Percentiles rank a stretch among this genome's conserved stretches.
phyloP scores from a whole-genome alignment of 2,113 vertebrate genomes.

The Hipposideros armiger region DNA sequence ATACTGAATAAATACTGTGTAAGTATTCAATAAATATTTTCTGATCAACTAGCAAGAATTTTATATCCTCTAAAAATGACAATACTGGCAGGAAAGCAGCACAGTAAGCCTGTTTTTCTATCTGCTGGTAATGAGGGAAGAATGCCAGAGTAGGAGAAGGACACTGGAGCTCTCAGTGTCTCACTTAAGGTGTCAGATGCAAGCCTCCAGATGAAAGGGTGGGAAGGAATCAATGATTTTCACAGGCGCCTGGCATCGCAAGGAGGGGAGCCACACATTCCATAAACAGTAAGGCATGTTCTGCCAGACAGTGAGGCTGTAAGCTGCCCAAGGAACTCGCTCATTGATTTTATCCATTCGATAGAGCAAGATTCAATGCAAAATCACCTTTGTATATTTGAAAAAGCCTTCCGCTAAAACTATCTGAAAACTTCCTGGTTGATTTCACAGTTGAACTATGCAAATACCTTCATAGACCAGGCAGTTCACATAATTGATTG shows the following conservation, averaged over 20 bases:
- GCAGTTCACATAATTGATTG: background rate
- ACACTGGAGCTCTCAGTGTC: background rate
- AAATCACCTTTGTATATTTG: background rate
- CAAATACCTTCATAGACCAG: background rate
- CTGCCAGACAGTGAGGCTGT: conserved; percentile 24
- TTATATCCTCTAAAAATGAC: background rate
- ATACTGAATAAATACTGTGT: background rate
- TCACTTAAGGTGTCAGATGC: background rate
- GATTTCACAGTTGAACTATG: background rate
- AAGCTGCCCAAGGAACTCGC: background rate
- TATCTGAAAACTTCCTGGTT: background rate
- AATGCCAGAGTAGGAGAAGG: background rate
- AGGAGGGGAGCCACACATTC: background rate
- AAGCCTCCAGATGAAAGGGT: background rate
- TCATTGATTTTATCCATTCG: conserved; percentile 22
- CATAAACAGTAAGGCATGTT: background rate
- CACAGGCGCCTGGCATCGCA: background rate
- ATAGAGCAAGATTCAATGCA: background rate
- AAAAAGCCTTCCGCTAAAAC: background rate
- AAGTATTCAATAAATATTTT: background rate
- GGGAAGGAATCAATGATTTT: background rate
- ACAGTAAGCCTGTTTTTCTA: background rate
- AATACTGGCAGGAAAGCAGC: background rate
- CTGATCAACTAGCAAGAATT: background rate
- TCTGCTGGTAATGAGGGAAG: background rate